Conservation (phyloP, 2,113 vertebrate species). For the Xyliphius kryptos region DNA sequence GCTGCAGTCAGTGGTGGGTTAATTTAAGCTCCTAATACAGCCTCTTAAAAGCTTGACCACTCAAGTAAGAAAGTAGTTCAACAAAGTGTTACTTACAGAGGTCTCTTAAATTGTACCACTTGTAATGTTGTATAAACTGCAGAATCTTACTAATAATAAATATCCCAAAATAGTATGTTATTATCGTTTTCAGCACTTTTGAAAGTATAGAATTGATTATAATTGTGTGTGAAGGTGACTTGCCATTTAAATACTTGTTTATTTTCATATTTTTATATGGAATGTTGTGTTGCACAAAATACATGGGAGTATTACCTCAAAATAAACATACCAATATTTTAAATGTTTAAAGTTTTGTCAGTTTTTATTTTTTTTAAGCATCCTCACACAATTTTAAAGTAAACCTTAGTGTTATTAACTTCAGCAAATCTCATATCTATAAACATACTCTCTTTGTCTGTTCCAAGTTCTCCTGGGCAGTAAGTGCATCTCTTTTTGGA, state of each 20-base stretch:
- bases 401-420: too few relatives aligned
- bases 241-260: not conserved
- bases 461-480: conserved; percentile 37
- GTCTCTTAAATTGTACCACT: too few relatives aligned
- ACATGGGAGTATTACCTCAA: conserved; percentile 8
- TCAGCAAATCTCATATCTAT: too few relatives aligned
- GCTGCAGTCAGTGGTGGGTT: too few relatives aligned
- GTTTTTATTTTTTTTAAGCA: too few relatives aligned
- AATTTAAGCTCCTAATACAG: too few relatives aligned
- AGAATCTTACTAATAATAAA: not conserved
- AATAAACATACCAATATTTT: conserved; percentile 26
- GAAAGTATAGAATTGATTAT: conserved; percentile 1
- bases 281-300: conserved; percentile 21
- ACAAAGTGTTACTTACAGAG: too few relatives aligned
- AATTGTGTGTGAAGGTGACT: conserved; percentile 11
- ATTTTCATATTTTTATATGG: conserved; percentile 30
- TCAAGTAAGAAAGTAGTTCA: too few relatives aligned
- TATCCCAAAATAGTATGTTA: not conserved
- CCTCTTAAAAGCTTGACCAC: too few relatives aligned
- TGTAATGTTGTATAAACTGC: too few relatives aligned
- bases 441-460: conserved; percentile 50
- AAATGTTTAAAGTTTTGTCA: too few relatives aligned
- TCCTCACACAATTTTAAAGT: too few relatives aligned
- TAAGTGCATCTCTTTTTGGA: conserved; percentile 51
- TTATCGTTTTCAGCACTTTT: not conserved